Base-by-base conservation (phyloP, 2,113 vertebrate species). In the Emydocephalus ijimae region DNA sequence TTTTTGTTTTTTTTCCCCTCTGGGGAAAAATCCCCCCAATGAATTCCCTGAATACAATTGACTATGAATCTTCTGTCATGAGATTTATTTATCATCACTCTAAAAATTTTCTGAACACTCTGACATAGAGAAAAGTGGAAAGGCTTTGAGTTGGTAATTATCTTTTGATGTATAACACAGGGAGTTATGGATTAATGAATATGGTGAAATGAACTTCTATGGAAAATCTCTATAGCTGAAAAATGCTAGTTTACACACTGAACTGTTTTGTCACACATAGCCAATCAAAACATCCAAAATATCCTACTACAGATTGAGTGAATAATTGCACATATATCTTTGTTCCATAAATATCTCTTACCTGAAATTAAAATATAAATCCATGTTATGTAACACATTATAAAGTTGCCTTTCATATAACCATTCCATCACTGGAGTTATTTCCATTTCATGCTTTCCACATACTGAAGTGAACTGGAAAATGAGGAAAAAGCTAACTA, bases 351-450 rank as follows among this genome's bases (percentile, higher is more conserved):
- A 87, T 86, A 48, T 89, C 90, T 64, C 96, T 97, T 91, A 97
- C 97, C 97, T 95, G 95, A 97, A 98, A 93, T 93, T 95, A 85
- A 88, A 94, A 96, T 98, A 97, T 2, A 97, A 94, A 54, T 95
- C 94, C 24, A 97, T 96, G 20, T 57, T 23, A 26, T 92, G 90
- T 88, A 97, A 94, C 59, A 93, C 92, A 18, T 86, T 95, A 95
- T 94, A 97, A 57, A 91, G 45, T 14, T 95, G 91, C 94, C 97
- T 97, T 96, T 98, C 97, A 50, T 0, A 9, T 0, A 98, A 94
- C 96, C 97, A 97, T 64, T 97, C 95, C 55, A 94, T 89, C 87
- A 96, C 29, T 3, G 96, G 91, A 23, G 89, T 94, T 52, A 95
- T 90, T 94, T 97, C 97, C 0, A 56, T 89, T 54, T 96, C 94